Conservation (phyloP, 2,888 invertebrate species). For the Diaprepes abbreviatus region DNA sequence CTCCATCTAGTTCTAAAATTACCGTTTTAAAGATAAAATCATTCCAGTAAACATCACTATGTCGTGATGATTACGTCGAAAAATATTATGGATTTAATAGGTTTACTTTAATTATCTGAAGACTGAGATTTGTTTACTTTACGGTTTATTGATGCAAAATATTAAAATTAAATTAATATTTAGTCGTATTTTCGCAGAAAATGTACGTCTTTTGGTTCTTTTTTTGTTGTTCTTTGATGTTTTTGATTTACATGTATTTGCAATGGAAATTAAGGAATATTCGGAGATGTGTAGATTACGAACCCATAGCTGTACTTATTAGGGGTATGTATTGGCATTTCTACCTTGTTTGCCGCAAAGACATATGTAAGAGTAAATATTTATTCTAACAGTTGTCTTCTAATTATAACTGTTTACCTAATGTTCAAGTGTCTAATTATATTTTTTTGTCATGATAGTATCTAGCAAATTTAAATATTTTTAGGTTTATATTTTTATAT, state of each 20-base stretch:
- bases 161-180: neutral
- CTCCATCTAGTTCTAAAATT: neutral
- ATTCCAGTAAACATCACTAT: constrained; percentile 2
- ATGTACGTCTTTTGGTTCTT: constrained; percentile 32
- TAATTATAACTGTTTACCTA: too few species aligned
- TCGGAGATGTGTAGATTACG: constrained; percentile 11
- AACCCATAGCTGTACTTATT: constrained; percentile 21
- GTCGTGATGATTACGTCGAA: neutral
- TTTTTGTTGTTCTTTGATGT: constrained; percentile 31
- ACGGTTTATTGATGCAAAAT: constrained; percentile 3
- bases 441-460: too few species aligned
- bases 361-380: too few species aligned
- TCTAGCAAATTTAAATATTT: too few species aligned
- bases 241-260: constrained; percentile 46
- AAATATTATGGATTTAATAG: constrained; percentile 3
- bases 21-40: neutral
- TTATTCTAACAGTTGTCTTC: too few species aligned
- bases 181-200: neutral
- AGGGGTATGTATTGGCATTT: constrained; percentile 24
- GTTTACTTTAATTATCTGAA: constrained; percentile 15
- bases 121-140: constrained; percentile 6
- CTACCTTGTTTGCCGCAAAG: too few species aligned
- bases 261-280: constrained; percentile 46
- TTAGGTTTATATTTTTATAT: too few species aligned
- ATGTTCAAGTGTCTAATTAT: too few species aligned